phyloP scores from a whole-genome alignment of 2,113 vertebrate genomes.

The Struthio camelus region DNA sequence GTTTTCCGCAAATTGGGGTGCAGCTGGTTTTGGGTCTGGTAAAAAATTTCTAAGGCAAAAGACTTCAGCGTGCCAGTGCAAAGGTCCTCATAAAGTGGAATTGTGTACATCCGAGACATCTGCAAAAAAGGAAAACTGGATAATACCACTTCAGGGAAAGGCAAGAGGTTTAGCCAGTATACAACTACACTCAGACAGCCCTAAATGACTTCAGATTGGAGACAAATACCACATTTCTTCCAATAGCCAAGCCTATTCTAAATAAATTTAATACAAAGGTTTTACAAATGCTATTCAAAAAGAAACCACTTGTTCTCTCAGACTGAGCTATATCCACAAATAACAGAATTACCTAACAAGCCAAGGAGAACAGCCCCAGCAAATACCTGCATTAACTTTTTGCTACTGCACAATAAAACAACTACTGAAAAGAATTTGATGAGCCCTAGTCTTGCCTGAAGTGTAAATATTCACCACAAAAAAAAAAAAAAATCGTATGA shows the following conservation, averaged over 20 bases:
- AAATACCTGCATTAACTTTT: background rate
- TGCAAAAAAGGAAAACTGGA: slow-evolving; percentile 57
- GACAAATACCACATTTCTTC: background rate
- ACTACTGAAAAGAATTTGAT: background rate
- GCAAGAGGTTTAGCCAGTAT: background rate
- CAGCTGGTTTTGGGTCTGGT: slow-evolving; percentile 90
- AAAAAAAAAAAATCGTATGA: background rate
- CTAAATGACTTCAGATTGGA: background rate
- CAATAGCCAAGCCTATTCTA: background rate
- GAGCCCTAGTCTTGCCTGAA: background rate
- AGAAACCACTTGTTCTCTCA: background rate
- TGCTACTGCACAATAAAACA: background rate
- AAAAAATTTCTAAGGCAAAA: slow-evolving; percentile 93
- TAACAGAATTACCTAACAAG: background rate
- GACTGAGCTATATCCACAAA: background rate
- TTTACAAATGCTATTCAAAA: background rate
- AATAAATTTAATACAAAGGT: background rate
- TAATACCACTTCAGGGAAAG: background rate
- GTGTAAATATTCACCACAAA: background rate
- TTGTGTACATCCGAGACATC: slow-evolving; percentile 98
- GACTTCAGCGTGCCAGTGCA: slow-evolving; percentile 91
- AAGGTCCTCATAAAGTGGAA: slow-evolving; percentile 96
- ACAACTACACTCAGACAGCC: background rate
- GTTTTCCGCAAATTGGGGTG: slow-evolving; percentile 93
- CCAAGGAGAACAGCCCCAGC: background rate